Percentiles rank a stretch among this genome's conserved stretches.
Conservation (phyloP, 92 coral and sea anemone genomes). For the Heteractis magnifica region DNA sequence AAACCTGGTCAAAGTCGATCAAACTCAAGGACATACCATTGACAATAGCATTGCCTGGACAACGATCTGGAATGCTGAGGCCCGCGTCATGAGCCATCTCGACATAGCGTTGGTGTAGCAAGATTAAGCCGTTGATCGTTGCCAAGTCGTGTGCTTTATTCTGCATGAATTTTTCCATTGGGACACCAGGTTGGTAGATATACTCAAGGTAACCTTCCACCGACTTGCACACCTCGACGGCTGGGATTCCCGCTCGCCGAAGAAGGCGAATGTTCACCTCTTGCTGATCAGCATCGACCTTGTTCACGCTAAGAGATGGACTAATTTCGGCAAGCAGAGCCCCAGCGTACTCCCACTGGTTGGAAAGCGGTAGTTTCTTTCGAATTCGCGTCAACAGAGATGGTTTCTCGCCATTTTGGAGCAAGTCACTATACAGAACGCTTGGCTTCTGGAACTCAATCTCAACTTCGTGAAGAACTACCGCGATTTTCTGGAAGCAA, state of each 20-base stretch:
- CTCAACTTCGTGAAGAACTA: not conserved
- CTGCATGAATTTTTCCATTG: not conserved
- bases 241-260: not conserved
- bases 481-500: not conserved
- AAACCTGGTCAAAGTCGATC: slow-evolving; percentile 2
- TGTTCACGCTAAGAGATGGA: not conserved
- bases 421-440: not conserved
- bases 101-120: slow-evolving; percentile 1
- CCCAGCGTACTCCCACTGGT: not conserved
- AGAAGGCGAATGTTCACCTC: not conserved
- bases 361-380: not conserved
- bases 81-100: slow-evolving; percentile 5
- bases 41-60: slow-evolving; percentile 2
- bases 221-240: slow-evolving; percentile 3
- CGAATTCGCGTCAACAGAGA: not conserved
- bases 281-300: not conserved
- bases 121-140: not conserved
- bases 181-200: not conserved
- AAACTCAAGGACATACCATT: not conserved
- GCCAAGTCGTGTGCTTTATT: not conserved
- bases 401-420: slow-evolving; percentile 2
- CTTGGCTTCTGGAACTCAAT: slow-evolving; percentile 3
- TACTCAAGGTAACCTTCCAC: not conserved
- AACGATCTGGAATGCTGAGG: not conserved
- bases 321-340: slow-evolving; percentile 1